Evolutionary conservation across 2,797 vertebrate species (phyloP), one percentile per base, ranked within the genome.

Genomic region (Syngnathus rostellatus): DNA sequence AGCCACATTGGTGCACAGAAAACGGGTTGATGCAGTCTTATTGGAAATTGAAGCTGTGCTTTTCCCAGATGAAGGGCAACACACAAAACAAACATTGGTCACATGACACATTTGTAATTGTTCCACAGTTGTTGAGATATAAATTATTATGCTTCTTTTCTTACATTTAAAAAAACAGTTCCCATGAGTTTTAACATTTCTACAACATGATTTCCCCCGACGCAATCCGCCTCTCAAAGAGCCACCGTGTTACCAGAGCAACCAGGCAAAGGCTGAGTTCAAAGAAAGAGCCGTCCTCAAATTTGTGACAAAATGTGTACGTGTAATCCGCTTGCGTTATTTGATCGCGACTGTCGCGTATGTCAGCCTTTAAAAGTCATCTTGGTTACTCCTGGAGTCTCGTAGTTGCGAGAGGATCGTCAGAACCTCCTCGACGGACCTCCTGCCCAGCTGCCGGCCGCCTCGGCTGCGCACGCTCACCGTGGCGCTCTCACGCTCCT

Each of bases 401-500:
- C 87, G 81, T 6, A 95, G 89, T 55, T 87, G 83, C 8, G 12
- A 76, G 71, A 97, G 89, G 50, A 90, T 83, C 31, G 58, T 68
- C 72, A 94, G 85, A 10, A 89, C 87, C 60, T 86, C 86, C 0
- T 80, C 59, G 14, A 90, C 60, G 1, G 67, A 70, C 63, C 80
- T 80, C 72, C 90, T 91, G 0, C 94, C 94, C 0, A 93, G 86
- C 60, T 85, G 92, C 40, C 77, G 87, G 8, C 89, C 89, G 14
- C 87, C 85, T 69, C 95, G 88, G 10, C 86, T 92, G 40, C 95
- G 89, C 14, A 96, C 64, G 10, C 80, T 95, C 66, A 95, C 94
- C 0, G 91, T 91, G 39, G 81, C 82, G 19, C 71, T 86, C 14
- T 74, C 85, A 25, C 80, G 77, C 82, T 98, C 95, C 73, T 88